Conservation (phyloP, 2,797 vertebrate species). For the Phalloptychus januarius region DNA sequence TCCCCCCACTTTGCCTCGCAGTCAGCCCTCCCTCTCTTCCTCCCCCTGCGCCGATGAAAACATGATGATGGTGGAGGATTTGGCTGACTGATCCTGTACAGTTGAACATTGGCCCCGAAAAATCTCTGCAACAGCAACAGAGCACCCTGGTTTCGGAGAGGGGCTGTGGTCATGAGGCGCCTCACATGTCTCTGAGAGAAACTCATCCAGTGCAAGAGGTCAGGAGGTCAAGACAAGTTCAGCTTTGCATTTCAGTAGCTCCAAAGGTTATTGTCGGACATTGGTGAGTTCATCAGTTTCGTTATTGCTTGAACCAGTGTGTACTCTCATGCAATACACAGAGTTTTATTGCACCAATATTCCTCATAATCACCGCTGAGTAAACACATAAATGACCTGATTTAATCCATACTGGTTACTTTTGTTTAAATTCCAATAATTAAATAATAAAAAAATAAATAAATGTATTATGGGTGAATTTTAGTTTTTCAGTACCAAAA, state of each 20-base stretch:
- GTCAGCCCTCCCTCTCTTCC: slow-evolving; percentile 70
- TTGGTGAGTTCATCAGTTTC: background rate
- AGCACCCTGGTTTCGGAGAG: background rate
- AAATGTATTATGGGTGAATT: background rate
- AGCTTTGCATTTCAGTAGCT: slow-evolving; percentile 32
- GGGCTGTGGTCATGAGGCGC: slow-evolving; percentile 22
- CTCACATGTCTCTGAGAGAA: slow-evolving; percentile 39
- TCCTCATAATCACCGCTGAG: background rate
- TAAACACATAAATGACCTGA: background rate
- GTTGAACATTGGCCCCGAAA: slow-evolving; percentile 15
- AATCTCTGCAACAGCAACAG: background rate
- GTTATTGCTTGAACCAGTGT: background rate
- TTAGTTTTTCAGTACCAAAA: background rate
- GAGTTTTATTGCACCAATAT: background rate
- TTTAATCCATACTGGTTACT: background rate
- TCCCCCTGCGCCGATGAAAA: slow-evolving; percentile 70
- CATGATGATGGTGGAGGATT: slow-evolving; percentile 65
- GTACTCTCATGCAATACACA: background rate
- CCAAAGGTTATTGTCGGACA: slow-evolving; percentile 48
- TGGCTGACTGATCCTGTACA: slow-evolving; percentile 48
- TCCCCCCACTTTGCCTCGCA: slow-evolving; percentile 68
- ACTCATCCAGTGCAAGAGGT: slow-evolving; percentile 55
- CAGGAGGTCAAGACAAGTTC: slow-evolving; percentile 73
- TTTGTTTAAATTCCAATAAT: background rate
- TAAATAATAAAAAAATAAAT: background rate